phyloP scores from a whole-genome alignment of 2,113 vertebrate genomes.

The Scomber japonicus region DNA sequence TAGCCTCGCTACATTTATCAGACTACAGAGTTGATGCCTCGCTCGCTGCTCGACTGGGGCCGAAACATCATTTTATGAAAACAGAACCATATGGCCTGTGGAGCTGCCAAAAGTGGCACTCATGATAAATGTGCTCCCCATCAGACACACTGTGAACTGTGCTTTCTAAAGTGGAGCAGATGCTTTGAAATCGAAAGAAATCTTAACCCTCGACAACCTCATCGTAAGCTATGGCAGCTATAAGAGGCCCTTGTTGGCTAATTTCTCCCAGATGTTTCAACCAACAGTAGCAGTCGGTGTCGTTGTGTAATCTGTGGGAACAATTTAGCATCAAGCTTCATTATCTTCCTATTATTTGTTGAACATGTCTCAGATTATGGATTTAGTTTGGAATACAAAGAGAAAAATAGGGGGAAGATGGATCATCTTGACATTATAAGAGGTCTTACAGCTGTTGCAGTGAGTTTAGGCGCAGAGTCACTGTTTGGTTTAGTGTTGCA shows the following conservation, averaged over 20 bases:
- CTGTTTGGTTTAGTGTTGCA: background rate
- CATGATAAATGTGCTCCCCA: constrained; percentile 59
- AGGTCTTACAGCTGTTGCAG: background rate
- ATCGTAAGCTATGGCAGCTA: constrained; percentile 35
- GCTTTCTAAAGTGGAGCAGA: constrained; percentile 32
- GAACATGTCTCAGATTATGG: constrained; percentile 17
- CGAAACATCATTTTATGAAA: constrained; percentile 43
- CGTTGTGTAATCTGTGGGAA: constrained; percentile 38
- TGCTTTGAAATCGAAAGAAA: constrained; percentile 40
- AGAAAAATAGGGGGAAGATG: background rate
- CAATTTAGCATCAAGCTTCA: constrained; percentile 44
- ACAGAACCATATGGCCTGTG: constrained; percentile 46
- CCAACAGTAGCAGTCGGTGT: constrained; percentile 60
- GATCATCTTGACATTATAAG: background rate
- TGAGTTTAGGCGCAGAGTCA: background rate
- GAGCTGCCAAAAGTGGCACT: constrained; percentile 54
- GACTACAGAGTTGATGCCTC: background rate
- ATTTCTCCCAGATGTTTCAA: constrained; percentile 63
- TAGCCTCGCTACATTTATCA: constrained; percentile 13
- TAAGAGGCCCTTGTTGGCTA: constrained; percentile 27
- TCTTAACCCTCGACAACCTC: constrained; percentile 17
- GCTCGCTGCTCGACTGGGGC: constrained; percentile 26
- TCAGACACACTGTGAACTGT: constrained; percentile 5
- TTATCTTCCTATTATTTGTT: constrained; percentile 37
- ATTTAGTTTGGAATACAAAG: constrained; percentile 15